These are phyloP conservation scores for Choristoneura rosaceana DNA, from an alignment of 2,888 invertebrate genomes.

Conservation along the genomic window DNA sequence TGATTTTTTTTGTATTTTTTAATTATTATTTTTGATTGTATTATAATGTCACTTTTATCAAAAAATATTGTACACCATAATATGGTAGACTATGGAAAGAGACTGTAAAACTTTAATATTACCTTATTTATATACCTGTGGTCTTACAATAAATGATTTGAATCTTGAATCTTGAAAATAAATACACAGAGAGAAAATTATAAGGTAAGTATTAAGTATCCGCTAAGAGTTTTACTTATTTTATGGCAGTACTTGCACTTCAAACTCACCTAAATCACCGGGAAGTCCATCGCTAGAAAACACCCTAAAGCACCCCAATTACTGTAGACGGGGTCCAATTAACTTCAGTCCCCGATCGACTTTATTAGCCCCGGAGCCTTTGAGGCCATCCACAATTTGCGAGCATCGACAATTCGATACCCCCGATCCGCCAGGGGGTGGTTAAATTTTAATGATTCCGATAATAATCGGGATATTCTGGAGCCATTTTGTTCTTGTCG, in stretches of 20 bases:
- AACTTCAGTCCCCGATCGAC: slow-evolving; percentile 17
- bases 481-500: background rate
- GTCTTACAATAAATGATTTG: too few relatives aligned
- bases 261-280: background rate
- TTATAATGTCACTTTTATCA: too few relatives aligned
- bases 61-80: too few relatives aligned
- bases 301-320: slow-evolving; percentile 23
- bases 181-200: too few relatives aligned
- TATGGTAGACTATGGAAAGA: too few relatives aligned
- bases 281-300: background rate
- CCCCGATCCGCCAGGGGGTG: background rate
- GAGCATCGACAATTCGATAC: background rate
- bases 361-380: slow-evolving; percentile 19
- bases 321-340: slow-evolving; percentile 20
- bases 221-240: too few relatives aligned
- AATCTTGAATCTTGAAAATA: too few relatives aligned
- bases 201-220: too few relatives aligned
- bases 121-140: too few relatives aligned
- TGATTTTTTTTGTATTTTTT: too few relatives aligned
- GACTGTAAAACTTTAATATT: too few relatives aligned
- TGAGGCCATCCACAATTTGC: slow-evolving; percentile 23
- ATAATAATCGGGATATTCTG: background rate
- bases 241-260: background rate
- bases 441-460: slow-evolving; percentile 8
- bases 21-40: too few relatives aligned